Evolutionary conservation across 1,140 invertebrate species (phyloP), one percentile per base, ranked within the genome.

Genomic region (Drosophila asahinai): DNA sequence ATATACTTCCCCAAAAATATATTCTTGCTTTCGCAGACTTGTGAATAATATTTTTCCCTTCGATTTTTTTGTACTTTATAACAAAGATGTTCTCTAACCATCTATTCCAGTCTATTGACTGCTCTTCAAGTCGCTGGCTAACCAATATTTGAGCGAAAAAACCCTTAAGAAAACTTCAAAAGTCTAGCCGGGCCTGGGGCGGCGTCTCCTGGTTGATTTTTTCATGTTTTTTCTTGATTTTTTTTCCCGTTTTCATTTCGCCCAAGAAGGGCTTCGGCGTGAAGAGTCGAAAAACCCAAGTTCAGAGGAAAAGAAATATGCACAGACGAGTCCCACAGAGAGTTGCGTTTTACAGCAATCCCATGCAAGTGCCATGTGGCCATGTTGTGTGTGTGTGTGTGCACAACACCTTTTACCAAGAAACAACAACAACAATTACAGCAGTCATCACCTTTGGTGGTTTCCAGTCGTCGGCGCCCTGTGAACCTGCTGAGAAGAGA

Each of bases 401-500:
- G 54, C 54, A 81, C 84, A 87, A 89, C 84, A 87, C 84, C 84
- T 87, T 89, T 87, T 87, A 87, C 84, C 81, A 81, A 87, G 84
- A 87, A 87, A 87, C 77, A 87, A 86, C 83, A 86, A 82, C 79
- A 83, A 89, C 84, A 81, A 87, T 87, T 87, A 87, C 84, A 89
- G 84, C 84, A 87, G 84, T 87, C 84, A 87, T 84, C 84, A 87
- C 84, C 84, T 87, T 87, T 87, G 84, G 84, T 89, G 84, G 84
- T 89, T 87, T 89, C 47, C 73, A 83, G 58, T 66, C 59, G 84
- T 80, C 84, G 84, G 86, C 84, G 84, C 84, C 84, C 80, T 87
- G 58, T 87, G 84, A 87, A 87, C 84, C 84, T 83, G 70, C 68
- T 67, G 63, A 59, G 54, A 15, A 22, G 33, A 38, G 30, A 33